A percentile compares a stretch with the other conserved stretches of the same genome.
Conservation (phyloP, 2,797 vertebrate species). For the Myotis planiceps region DNA sequence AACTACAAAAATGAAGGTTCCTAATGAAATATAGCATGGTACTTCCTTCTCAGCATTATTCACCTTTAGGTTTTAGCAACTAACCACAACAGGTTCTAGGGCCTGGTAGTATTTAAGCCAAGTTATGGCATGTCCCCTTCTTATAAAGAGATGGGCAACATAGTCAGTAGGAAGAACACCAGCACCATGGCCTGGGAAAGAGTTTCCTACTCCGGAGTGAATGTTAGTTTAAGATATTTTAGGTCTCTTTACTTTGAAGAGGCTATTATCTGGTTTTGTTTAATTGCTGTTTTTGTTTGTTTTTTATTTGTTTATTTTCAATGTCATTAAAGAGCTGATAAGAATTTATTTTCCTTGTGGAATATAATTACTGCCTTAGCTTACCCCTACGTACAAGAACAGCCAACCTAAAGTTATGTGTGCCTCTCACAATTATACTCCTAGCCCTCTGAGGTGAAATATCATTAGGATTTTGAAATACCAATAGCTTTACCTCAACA, state of each 20-base stretch:
- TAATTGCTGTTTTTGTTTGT: not conserved
- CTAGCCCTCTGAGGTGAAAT: not conserved
- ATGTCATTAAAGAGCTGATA: not conserved
- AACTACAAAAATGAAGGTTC: not conserved
- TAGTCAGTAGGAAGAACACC: not conserved
- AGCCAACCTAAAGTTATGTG: not conserved
- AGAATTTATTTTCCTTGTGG: not conserved
- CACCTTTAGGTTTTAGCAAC: not conserved
- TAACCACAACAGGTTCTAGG: not conserved
- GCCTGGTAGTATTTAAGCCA: not conserved
- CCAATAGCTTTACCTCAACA: not conserved
- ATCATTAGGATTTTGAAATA: not conserved
- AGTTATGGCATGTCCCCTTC: not conserved
- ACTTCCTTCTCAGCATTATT: not conserved
- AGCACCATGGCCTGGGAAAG: fast-evolving
- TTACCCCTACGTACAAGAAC: not conserved
- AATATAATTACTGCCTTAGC: not conserved
- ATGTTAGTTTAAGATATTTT: not conserved
- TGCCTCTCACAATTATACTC: not conserved
- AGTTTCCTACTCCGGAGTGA: not conserved
- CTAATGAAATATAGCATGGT: not conserved
- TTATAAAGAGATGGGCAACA: not conserved
- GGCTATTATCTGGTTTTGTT: not conserved
- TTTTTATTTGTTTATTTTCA: not conserved
- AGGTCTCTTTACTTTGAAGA: not conserved